Conservation (phyloP, 92 coral and sea anemone genomes). For the Epizoanthus scotinus region DNA sequence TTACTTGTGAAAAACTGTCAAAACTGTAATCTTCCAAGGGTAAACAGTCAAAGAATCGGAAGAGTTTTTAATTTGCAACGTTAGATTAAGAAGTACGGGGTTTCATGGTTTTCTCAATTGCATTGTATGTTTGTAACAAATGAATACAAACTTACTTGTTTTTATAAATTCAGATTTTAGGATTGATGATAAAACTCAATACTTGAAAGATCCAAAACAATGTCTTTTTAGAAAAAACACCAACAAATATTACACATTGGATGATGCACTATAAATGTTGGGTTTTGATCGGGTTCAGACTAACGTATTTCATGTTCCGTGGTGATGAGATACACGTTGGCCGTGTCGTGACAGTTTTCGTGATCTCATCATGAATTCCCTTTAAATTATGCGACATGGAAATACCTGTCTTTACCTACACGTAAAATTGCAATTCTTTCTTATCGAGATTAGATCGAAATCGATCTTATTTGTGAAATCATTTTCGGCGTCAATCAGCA, state of each 20-base stretch:
- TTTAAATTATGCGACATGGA: constrained; percentile 30
- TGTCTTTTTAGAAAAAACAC: background rate
- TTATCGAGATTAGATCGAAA: constrained; percentile 21
- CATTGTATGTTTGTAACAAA: constrained; percentile 27
- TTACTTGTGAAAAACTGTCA: constrained; percentile 30
- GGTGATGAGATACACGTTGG: background rate
- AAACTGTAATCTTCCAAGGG: constrained; percentile 22
- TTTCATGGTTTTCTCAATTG: constrained; percentile 4
- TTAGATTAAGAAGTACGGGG: constrained; percentile 17
- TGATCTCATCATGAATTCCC: background rate
- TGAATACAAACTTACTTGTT: background rate
- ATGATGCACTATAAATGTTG: background rate
- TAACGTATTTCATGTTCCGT: no score
- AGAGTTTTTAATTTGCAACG: constrained; percentile 15
- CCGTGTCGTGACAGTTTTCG: constrained; percentile 29
- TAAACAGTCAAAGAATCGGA: constrained; percentile 29
- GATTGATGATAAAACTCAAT: background rate
- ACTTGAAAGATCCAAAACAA: background rate
- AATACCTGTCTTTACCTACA: constrained; percentile 1
- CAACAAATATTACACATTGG: background rate
- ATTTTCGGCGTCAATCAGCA: constrained; percentile 36
- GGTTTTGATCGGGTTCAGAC: no score
- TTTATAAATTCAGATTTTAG: constrained; percentile 11
- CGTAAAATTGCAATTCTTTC: constrained; percentile 13
- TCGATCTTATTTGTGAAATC: constrained; percentile 38